Evolutionary conservation across 2,888 invertebrate species (phyloP), one percentile per base, ranked within the genome.

Genomic region (Lasioglossum zephyrum): DNA sequence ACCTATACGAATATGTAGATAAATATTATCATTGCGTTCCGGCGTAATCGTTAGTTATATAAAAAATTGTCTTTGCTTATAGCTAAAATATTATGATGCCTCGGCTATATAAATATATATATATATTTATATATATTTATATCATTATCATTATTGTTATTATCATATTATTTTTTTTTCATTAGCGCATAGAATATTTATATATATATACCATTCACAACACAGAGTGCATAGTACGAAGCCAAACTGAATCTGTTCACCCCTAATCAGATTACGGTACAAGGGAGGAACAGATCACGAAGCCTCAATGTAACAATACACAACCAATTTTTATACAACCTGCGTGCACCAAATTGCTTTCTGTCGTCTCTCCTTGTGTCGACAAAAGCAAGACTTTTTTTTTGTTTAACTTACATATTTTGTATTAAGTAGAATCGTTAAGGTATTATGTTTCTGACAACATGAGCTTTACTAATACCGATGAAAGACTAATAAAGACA

Each of bases 161-260:
- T 86, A 90, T 92, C 84, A 75, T 90, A 88, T 91, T 92, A 89
- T 90, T 89, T 87, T 89, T 91, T 57, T 57, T 57, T 57, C 87
- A 85, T 90, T 87, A 91, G 87, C 83, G 84, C 78, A 53, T 85
- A 75, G 85, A 85, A 69, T 69, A 69, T 69, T 39, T 70, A 70
- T 89, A 80, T 87, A 80, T 85, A 82, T 77, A 82, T 88, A 91
- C 92, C 94, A 94, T 94, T 95, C 95, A 95, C 95, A 95, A 95
- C 95, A 94, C 95, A 95, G 95, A 95, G 95, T 95, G 95, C 95
- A 95, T 94, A 95, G 95, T 95, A 94, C 95, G 94, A 95, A 95
- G 94, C 95, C 92, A 88, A 92, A 93, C 88, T 88, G 91, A 89
- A 92, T 92, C 91, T 89, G 91, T 93, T 92, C 86, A 87, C 87